These are phyloP conservation scores for Caerostris darwini DNA, from an alignment of 1,140 invertebrate species.

Conservation along the genomic window DNA sequence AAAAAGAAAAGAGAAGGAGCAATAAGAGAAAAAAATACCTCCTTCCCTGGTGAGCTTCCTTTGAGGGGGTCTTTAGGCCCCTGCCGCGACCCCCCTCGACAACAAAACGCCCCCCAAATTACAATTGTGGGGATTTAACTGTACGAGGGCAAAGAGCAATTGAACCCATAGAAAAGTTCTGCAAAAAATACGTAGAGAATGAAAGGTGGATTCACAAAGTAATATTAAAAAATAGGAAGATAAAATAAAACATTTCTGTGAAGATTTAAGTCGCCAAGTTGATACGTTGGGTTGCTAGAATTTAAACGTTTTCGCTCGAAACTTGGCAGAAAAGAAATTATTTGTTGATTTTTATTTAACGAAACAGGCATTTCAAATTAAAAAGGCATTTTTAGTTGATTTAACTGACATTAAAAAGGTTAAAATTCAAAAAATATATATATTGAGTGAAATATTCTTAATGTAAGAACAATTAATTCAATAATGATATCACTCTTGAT, in stretches of 20 bases:
- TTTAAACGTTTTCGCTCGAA: background rate
- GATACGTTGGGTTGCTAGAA: conserved; percentile 22
- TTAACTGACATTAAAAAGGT: too few species aligned
- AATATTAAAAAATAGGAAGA: conserved; percentile 68
- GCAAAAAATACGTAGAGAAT: conserved; percentile 56
- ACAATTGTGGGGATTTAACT: conserved; percentile 74
- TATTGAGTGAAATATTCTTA: too few species aligned
- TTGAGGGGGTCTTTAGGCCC: conserved; percentile 69
- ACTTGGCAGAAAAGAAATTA: background rate
- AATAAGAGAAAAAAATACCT: conserved; percentile 25
- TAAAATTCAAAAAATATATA: too few species aligned
- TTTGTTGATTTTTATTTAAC: background rate
- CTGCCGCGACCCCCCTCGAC: conserved; percentile 65
- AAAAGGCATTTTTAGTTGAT: too few species aligned
- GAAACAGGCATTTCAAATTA: too few species aligned
- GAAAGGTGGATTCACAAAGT: conserved; percentile 68
- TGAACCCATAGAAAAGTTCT: conserved; percentile 71
- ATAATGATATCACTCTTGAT: too few species aligned
- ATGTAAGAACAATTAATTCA: too few species aligned
- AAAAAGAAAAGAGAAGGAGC: conserved; percentile 57
- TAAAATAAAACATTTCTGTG: background rate
- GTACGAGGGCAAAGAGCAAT: conserved; percentile 76
- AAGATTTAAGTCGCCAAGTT: background rate
- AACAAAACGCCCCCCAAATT: conserved; percentile 76
- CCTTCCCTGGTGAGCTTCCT: conserved; percentile 57